A percentile compares a stretch with the other conserved stretches of the same genome.
Evolutionary conservation across 2,113 vertebrate genomes (phyloP).

Genomic region (Triplophysa rosa): DNA sequence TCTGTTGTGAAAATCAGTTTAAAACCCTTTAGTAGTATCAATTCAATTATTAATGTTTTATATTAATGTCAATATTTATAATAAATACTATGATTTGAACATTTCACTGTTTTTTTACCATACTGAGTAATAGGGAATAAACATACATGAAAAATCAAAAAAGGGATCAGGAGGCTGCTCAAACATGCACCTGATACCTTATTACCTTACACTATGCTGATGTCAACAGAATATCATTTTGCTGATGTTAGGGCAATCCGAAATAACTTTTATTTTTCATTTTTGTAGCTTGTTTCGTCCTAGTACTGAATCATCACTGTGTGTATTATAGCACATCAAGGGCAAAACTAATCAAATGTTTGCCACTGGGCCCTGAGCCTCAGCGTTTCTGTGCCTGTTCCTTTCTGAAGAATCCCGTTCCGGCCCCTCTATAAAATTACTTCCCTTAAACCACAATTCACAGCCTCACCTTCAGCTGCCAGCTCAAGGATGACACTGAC

Average conservation of each 20-base stretch:
- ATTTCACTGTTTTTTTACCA: too few species aligned
- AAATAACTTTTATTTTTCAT: not conserved
- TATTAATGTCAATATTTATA: too few species aligned
- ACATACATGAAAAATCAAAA: too few species aligned
- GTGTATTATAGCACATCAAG: slow-evolving; percentile 38
- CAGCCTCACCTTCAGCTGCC: slow-evolving; percentile 46
- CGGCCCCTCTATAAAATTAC: slow-evolving; percentile 42
- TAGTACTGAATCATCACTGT: not conserved
- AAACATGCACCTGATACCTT: not conserved
- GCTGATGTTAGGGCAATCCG: too few species aligned
- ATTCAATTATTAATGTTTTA: too few species aligned
- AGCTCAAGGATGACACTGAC: slow-evolving; percentile 35
- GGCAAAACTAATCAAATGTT: slow-evolving; percentile 44
- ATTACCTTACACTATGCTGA: too few species aligned
- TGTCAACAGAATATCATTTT: too few species aligned
- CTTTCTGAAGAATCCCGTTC: slow-evolving; percentile 36
- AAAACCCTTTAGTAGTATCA: too few species aligned
- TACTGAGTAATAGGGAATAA: too few species aligned
- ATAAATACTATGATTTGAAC: too few species aligned
- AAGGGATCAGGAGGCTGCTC: too few species aligned
- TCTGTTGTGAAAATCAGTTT: too few species aligned
- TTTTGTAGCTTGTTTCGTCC: not conserved
- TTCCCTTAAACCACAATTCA: slow-evolving; percentile 42
- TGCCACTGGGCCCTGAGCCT: slow-evolving; percentile 10
- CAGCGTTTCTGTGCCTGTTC: slow-evolving; percentile 3